A percentile compares a stretch with the other conserved stretches of the same genome.
These are phyloP conservation scores for Drosophila paulistorum DNA, from an alignment of 1,140 invertebrate species.

Conservation along the genomic window DNA sequence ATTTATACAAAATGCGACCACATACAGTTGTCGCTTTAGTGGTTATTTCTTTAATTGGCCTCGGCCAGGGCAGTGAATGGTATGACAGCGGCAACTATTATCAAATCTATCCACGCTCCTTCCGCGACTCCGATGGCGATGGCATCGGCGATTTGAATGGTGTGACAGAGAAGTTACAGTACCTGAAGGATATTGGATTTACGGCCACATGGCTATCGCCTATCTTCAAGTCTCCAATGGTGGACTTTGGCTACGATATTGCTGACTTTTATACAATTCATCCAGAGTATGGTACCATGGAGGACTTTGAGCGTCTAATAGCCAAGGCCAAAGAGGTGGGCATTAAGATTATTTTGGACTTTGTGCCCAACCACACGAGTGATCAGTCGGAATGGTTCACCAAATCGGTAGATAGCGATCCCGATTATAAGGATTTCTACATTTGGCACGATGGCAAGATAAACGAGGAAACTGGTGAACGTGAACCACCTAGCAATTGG, in stretches of 20 bases:
- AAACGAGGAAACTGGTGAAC: constrained; percentile 69
- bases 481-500: constrained; percentile 85
- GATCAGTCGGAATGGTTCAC: constrained; percentile 89
- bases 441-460: constrained; percentile 86
- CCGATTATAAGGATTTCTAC: constrained; percentile 88
- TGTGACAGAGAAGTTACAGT: constrained; percentile 84
- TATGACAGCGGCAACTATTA: constrained; percentile 89
- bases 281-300: constrained; percentile 88
- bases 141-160: constrained; percentile 89
- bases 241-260: constrained; percentile 90
- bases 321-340: constrained; percentile 85
- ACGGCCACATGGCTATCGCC: constrained; percentile 88
- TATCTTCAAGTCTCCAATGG: constrained; percentile 88
- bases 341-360: constrained; percentile 87
- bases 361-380: constrained; percentile 91
- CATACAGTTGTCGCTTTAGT: constrained; percentile 48
- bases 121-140: constrained; percentile 88
- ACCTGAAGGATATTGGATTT: constrained; percentile 85
- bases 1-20: constrained; percentile 54
- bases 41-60: constrained; percentile 36
- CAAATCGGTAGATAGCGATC: constrained; percentile 84
- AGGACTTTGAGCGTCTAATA: constrained; percentile 88
- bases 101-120: constrained; percentile 91
- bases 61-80: constrained; percentile 85
- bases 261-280: constrained; percentile 90